phyloP scores from a whole-genome alignment of 2,888 invertebrate genomes.

The Lampropteryx suffumata region DNA sequence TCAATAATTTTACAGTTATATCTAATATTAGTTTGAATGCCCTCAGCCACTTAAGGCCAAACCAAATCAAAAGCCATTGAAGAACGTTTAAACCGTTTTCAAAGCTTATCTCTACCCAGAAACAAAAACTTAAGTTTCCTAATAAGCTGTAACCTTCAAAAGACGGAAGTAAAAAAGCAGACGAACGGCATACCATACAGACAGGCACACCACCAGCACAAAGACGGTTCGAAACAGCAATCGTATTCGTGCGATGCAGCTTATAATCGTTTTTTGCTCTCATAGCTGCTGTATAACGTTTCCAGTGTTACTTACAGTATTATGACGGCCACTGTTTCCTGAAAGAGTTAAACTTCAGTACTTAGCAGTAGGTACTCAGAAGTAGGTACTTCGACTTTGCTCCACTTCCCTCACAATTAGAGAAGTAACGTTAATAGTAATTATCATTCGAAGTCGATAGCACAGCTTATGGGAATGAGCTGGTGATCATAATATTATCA shows the following conservation, averaged over 20 bases:
- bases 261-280: no score
- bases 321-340: no score
- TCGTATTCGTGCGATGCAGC: no score
- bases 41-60: neutral
- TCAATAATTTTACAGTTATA: no score
- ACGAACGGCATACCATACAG: no score
- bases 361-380: slow-evolving; percentile 2
- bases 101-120: slow-evolving; percentile 13
- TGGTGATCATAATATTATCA: slow-evolving; percentile 1
- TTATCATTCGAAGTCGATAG: slow-evolving; percentile 30
- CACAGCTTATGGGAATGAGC: slow-evolving; percentile 9
- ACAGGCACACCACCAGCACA: no score
- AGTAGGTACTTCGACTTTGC: slow-evolving; percentile 16
- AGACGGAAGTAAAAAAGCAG: no score
- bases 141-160: no score
- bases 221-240: no score
- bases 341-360: neutral
- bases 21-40: no score
- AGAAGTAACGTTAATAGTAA: slow-evolving; percentile 33
- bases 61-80: slow-evolving; percentile 4
- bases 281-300: no score
- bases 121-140: neutral
- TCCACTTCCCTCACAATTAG: slow-evolving; percentile 36
- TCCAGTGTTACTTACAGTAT: no score
- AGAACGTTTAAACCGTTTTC: slow-evolving; percentile 12